These are phyloP conservation scores for Erebia ligea DNA, from an alignment of 2,888 invertebrate genomes.

Conservation along the genomic window DNA sequence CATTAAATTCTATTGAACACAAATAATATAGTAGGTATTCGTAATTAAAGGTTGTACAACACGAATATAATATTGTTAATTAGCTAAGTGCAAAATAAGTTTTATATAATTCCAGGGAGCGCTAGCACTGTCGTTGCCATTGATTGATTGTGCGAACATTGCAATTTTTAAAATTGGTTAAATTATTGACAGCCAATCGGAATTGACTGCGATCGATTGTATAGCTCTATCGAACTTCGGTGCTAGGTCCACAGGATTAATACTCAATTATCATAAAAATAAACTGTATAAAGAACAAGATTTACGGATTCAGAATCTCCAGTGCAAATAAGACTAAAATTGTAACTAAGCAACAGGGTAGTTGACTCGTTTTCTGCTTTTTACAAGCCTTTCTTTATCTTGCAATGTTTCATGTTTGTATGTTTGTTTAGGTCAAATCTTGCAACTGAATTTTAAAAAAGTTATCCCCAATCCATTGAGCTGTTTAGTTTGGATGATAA, in stretches of 20 bases:
- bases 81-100: neutral
- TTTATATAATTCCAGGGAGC: too few species aligned
- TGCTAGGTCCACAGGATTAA: neutral
- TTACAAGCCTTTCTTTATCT: too few species aligned
- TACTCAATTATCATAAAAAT: neutral
- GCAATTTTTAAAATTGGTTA: too few species aligned
- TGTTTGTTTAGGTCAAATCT: too few species aligned
- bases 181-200: too few species aligned
- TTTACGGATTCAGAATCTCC: neutral
- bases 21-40: neutral
- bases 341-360: constrained; percentile 34
- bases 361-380: constrained; percentile 4
- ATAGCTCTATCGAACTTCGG: neutral
- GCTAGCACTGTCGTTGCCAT: too few species aligned
- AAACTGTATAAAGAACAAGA: neutral
- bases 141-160: too few species aligned
- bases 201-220: too few species aligned
- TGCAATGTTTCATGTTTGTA: too few species aligned
- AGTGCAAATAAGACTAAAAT: constrained; percentile 29
- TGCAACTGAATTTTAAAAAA: too few species aligned
- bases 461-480: too few species aligned
- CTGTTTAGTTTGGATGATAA: too few species aligned
- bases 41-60: neutral
- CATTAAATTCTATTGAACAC: neutral
- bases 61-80: neutral